Percentiles rank a stretch among this genome's conserved stretches.
Conservation (phyloP, 2,888 invertebrate species). For the Oxytorus armatus region DNA sequence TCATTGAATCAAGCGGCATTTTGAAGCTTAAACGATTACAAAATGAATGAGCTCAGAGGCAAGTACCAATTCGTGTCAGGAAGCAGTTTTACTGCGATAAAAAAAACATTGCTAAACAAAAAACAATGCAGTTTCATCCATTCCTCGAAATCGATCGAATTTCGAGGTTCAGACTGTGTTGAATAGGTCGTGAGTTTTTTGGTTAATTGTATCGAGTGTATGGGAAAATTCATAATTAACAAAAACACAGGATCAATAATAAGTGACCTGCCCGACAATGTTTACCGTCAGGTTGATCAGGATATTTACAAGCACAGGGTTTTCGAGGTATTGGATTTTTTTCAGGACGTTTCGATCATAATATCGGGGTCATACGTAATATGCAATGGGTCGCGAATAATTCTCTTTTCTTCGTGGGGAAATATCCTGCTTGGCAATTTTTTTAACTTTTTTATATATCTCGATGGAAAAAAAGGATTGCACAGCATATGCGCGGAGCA, state of each 20-base stretch:
- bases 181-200: slow-evolving; percentile 28
- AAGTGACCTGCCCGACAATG: slow-evolving; percentile 32
- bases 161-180: slow-evolving; percentile 22
- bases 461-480: background rate
- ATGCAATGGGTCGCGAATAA: background rate
- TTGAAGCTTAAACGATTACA: too few species aligned
- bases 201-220: slow-evolving; percentile 49
- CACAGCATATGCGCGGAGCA: background rate
- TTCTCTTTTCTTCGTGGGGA: background rate
- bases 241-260: background rate
- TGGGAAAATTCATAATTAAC: slow-evolving; percentile 8
- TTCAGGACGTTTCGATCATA: slow-evolving; percentile 8
- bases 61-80: too few species aligned
- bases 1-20: too few species aligned
- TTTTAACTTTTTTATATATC: background rate
- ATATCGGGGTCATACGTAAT: background rate
- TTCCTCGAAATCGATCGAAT: slow-evolving; percentile 30
- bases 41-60: too few species aligned
- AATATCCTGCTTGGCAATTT: background rate
- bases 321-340: background rate
- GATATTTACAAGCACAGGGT: slow-evolving; percentile 28
- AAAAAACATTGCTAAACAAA: too few species aligned
- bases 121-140: background rate
- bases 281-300: slow-evolving; percentile 26
- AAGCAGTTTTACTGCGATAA: too few species aligned